phyloP scores from a whole-genome alignment of 1,140 invertebrate species.

The Drosophila kanapiae region DNA sequence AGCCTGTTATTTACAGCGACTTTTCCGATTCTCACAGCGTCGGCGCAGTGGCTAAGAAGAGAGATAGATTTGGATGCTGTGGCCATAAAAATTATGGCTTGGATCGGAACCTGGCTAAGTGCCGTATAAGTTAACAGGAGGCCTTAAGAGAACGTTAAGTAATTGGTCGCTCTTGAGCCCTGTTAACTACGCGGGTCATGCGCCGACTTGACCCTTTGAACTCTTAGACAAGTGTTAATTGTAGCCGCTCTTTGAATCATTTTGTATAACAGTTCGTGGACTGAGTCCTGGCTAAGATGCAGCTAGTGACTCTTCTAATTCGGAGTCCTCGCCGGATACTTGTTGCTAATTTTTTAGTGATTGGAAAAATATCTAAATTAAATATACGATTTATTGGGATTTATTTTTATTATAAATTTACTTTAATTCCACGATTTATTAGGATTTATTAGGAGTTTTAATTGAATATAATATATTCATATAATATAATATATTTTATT shows the following conservation, averaged over 20 bases:
- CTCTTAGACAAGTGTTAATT: background rate
- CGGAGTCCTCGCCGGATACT: conserved; percentile 16
- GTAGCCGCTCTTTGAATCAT: conserved; percentile 1
- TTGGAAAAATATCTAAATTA: background rate
- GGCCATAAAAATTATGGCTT: conserved; percentile 19
- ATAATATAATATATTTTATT: too few species aligned
- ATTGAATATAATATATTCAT: too few species aligned
- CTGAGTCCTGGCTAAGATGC: background rate
- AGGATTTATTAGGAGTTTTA: background rate
- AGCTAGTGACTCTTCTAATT: conserved; percentile 3
- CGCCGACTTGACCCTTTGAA: background rate
- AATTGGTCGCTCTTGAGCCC: background rate
- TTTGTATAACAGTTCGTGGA: conserved; percentile 8
- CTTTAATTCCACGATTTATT: background rate
- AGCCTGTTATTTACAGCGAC: background rate
- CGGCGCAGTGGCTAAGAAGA: conserved; percentile 10
- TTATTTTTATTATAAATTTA: too few species aligned
- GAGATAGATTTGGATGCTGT: conserved; percentile 5
- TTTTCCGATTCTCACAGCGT: conserved; percentile 1
- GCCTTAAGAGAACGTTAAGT: background rate
- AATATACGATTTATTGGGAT: background rate
- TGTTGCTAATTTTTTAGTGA: conserved; percentile 19
- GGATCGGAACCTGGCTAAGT: conserved; percentile 22
- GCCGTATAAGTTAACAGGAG: too few species aligned
- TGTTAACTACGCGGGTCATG: conserved; percentile 26